These are phyloP conservation scores for Prolemur simus DNA, from an alignment of 2,113 vertebrate genomes.

Conservation along the genomic window DNA sequence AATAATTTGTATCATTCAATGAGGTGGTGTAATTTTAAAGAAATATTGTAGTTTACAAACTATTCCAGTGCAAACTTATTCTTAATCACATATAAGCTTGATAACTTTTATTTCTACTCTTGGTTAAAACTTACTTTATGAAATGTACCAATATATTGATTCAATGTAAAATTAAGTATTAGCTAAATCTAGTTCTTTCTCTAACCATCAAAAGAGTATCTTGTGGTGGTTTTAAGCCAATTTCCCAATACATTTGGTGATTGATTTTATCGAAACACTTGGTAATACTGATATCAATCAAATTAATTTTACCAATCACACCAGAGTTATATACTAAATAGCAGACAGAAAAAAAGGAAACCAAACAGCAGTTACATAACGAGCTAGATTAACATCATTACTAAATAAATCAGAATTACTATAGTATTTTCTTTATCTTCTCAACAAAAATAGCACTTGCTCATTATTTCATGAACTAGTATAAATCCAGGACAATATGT, in stretches of 20 bases:
- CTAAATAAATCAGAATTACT: background rate
- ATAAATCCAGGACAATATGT: background rate
- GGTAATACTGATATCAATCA: background rate
- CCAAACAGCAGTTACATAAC: background rate
- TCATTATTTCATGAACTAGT: background rate
- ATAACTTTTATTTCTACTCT: background rate
- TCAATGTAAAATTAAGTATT: background rate
- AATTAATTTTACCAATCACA: background rate
- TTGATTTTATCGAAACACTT: background rate
- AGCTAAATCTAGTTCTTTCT: background rate
- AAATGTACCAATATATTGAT: background rate
- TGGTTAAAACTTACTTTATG: background rate
- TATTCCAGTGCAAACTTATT: background rate
- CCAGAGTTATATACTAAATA: background rate
- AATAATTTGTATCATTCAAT: background rate
- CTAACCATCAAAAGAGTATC: background rate
- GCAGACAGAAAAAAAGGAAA: background rate
- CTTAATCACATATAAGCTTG: background rate
- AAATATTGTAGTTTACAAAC: background rate
- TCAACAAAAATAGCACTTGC: background rate
- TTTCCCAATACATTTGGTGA: background rate
- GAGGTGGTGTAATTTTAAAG: background rate
- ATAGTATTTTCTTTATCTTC: background rate
- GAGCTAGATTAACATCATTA: background rate
- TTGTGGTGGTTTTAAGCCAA: background rate